Conservation (phyloP, 2,888 invertebrate species). For the Hoplodrina blanda region DNA sequence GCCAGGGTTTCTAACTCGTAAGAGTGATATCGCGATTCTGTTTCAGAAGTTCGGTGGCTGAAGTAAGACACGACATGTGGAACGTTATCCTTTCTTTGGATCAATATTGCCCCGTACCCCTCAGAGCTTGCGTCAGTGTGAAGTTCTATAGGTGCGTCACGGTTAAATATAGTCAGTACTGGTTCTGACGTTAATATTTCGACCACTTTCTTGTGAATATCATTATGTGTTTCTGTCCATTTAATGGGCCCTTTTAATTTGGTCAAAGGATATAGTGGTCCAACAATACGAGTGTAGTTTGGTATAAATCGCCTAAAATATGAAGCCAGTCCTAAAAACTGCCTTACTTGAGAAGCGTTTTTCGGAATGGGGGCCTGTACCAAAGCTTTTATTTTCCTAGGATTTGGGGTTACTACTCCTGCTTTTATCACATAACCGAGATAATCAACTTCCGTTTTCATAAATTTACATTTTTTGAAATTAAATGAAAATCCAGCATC, state of each 20-base stretch:
- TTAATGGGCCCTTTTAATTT: constrained; percentile 16
- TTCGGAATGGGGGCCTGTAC: constrained; percentile 28
- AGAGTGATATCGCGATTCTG: constrained; percentile 25
- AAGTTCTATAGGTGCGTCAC: too few relatives aligned
- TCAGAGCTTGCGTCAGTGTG: constrained; percentile 9
- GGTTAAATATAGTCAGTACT: too few relatives aligned
- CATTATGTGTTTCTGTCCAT: too few relatives aligned
- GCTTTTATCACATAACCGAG: constrained; percentile 39
- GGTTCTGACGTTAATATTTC: too few relatives aligned
- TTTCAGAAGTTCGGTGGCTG: background rate
- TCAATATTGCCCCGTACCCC: constrained; percentile 15
- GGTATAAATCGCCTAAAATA: constrained; percentile 54
- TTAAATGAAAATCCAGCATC: constrained; percentile 51
- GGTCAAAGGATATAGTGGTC: constrained; percentile 57
- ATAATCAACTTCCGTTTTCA: constrained; percentile 31
- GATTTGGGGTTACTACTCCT: constrained; percentile 53
- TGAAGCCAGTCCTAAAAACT: constrained; percentile 53
- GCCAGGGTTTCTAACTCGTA: constrained; percentile 31
- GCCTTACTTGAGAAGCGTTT: constrained; percentile 47
- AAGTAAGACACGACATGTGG: constrained; percentile 22
- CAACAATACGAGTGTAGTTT: background rate
- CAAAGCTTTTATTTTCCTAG: constrained; percentile 49
- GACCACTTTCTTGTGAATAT: too few relatives aligned
- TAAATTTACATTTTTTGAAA: constrained; percentile 37
- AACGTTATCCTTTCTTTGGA: background rate